Conservation (phyloP, 1,140 invertebrate genomes). For the Aphis gossypii region DNA sequence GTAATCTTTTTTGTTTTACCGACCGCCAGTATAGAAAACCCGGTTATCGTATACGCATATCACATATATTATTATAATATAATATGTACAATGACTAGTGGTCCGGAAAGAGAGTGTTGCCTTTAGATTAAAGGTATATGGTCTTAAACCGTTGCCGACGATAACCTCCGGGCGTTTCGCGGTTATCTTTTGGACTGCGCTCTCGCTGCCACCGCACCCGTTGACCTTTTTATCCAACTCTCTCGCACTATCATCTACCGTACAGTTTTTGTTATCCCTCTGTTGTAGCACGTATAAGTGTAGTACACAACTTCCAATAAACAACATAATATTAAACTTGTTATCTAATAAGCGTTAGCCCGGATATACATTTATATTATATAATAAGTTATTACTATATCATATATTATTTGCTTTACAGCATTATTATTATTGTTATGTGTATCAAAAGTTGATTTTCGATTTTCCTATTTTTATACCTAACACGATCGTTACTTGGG, state of each 20-base stretch:
- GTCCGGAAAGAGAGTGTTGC: constrained; percentile 28
- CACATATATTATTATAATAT: not conserved
- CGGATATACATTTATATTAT: constrained; percentile 7
- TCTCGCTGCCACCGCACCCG: not conserved
- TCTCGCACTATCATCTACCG: not conserved
- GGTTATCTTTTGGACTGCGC: constrained; percentile 47
- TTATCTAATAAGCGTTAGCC: not conserved
- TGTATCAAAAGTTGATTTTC: not conserved
- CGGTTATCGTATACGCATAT: not conserved
- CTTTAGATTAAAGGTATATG: constrained; percentile 10
- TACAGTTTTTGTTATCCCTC: not conserved
- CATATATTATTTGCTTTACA: not conserved
- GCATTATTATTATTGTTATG: not conserved
- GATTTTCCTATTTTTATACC: not conserved
- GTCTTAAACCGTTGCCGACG: not conserved
- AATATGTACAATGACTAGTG: not conserved
- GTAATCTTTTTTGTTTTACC: not conserved
- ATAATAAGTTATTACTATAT: not conserved
- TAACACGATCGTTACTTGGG: not conserved
- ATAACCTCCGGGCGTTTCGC: not conserved
- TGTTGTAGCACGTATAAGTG: not conserved
- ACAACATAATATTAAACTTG: not conserved
- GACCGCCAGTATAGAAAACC: not conserved
- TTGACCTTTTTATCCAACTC: constrained; percentile 8
- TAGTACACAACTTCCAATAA: not conserved